Evolutionary conservation across 1,140 invertebrate species (phyloP), one percentile per base, ranked within the genome.

Genomic region (Apis cerana): DNA sequence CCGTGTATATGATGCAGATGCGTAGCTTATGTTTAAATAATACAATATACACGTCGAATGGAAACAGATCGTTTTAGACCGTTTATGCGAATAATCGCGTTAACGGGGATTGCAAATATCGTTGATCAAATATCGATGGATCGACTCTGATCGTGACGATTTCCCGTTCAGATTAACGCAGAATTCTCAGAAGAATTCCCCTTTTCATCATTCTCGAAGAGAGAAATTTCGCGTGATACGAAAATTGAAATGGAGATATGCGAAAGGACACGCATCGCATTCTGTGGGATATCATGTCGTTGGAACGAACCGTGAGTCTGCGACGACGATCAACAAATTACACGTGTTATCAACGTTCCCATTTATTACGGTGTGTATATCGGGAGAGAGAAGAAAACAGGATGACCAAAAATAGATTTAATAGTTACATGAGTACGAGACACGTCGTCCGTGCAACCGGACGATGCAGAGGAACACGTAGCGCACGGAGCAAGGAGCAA

Each of bases 391-490:
- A 65, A 84, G 69, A 75, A 78, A 83, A 64, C 58, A 86, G 70
- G 75, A 56, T 69, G 70, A 80, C 33, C 65, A 77, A 82, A 86
- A 89, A 89, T 88, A 89, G 84, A 80, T 82, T 75, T 78, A 70
- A 74, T 75, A 75, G 80, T 71, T 82, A 62, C 54, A 67, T 52
- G 62, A 77, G 61, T 80, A 72, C 48, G 59, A 75, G 65, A 71
- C 19, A 54, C 15, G 21, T 43, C 33, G 33, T 43, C 5, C 33
- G 68, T 62, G 43, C n/a, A 19, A 48, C 19, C 50, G 58, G 1
- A 56, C 54, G n/a, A 56, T 11, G 17, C 2, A 11, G 12, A n/a
- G 61, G 23, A 48, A 52, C 52, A 2, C 4, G 33, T 5, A 43
- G 23, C 62, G 27, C 17, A 15, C 19, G 68, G 33, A 33, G 33